These are phyloP conservation scores for Cichladusa arquata DNA, from an alignment of 2,113 vertebrate species.

Conservation along the genomic window DNA sequence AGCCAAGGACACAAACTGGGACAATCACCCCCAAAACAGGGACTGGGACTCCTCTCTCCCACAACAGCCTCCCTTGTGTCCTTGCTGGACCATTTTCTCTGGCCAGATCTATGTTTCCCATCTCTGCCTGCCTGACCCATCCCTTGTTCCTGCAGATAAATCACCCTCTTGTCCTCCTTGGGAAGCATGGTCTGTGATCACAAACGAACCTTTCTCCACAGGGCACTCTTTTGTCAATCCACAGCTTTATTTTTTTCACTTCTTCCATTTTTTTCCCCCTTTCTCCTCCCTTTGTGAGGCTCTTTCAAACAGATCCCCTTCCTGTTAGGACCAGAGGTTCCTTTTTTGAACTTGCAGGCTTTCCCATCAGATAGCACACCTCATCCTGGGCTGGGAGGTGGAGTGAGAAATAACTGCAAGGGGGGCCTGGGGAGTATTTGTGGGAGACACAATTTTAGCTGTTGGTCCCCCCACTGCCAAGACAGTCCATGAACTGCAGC, in stretches of 20 bases:
- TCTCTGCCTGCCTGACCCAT: conserved; percentile 16
- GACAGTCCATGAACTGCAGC: not conserved
- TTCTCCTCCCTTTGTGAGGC: not conserved
- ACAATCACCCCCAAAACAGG: not conserved
- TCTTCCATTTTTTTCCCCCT: not conserved
- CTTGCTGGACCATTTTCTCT: not conserved
- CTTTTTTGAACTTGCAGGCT: not conserved
- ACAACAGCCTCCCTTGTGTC: not conserved
- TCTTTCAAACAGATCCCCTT: not conserved
- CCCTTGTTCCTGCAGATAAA: conserved; percentile 31
- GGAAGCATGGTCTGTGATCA: not conserved
- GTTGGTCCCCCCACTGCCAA: not conserved
- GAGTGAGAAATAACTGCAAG: not conserved
- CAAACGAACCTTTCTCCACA: not conserved
- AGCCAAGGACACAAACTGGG: not conserved
- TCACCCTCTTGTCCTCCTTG: conserved; percentile 28
- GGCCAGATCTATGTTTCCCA: not conserved
- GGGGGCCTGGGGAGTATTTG: too few species aligned
- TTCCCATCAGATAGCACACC: rapidly evolving
- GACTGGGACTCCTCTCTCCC: not conserved
- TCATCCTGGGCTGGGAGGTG: not conserved
- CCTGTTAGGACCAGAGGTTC: not conserved
- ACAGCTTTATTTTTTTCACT: not conserved
- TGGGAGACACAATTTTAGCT: not conserved
- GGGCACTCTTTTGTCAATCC: not conserved